Percentiles rank a stretch among this genome's conserved stretches.
Conservation (phyloP, 2,797 vertebrate species). For the Halcyon smyrnensis region DNA sequence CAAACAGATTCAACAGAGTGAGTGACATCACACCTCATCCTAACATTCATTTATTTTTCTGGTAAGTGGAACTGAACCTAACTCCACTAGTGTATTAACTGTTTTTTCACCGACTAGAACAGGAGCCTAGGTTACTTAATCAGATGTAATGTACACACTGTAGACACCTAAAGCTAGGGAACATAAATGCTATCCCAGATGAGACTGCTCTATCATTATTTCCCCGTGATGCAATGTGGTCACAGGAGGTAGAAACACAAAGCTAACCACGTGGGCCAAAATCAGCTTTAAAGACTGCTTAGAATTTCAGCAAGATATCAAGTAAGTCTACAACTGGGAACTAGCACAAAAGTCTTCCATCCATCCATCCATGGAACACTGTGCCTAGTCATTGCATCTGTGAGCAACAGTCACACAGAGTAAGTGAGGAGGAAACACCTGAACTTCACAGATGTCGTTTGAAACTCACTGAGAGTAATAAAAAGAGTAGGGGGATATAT, state of each 20-base stretch:
- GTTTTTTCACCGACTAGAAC: rapidly evolving
- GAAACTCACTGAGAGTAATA: not conserved
- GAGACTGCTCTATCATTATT: not conserved
- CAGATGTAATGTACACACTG: not conserved
- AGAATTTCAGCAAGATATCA: not conserved
- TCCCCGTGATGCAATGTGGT: not conserved
- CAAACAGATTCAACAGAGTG: not conserved
- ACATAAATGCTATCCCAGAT: not conserved
- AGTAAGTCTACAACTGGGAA: not conserved
- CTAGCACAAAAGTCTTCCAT: not conserved
- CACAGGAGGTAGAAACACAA: not conserved
- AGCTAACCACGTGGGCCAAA: no score
- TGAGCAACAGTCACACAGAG: not conserved
- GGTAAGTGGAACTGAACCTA: not conserved
- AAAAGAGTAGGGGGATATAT: not conserved
- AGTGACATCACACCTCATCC: not conserved
- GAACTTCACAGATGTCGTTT: not conserved
- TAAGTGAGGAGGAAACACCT: not conserved
- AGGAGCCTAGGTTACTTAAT: not conserved
- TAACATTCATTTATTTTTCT: not conserved
- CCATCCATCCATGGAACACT: not conserved
- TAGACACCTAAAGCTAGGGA: not conserved
- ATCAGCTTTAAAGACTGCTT: not conserved
- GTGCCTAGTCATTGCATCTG: not conserved
- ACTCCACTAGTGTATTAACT: not conserved